Percentiles rank a stretch among this genome's conserved stretches.
phyloP scores from a whole-genome alignment of 2,888 invertebrate species.

The Pyralis farinalis region DNA sequence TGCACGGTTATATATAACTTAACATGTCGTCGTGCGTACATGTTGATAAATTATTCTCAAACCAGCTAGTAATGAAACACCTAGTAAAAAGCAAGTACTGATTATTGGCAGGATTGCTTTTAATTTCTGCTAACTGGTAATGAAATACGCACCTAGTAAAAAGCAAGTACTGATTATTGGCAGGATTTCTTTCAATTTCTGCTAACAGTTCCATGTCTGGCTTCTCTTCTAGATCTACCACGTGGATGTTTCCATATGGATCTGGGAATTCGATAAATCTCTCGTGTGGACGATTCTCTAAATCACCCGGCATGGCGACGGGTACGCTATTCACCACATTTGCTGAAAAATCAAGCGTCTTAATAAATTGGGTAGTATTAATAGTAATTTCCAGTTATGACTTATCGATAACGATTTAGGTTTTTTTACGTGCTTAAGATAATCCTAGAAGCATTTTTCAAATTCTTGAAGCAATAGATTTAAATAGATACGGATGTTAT shows the following conservation, averaged over 20 bases:
- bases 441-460: too few relatives aligned
- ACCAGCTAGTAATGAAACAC: too few relatives aligned
- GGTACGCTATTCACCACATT: neutral
- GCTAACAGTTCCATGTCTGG: conserved; percentile 33
- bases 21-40: too few relatives aligned
- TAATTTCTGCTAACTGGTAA: conserved; percentile 25
- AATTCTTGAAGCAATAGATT: too few relatives aligned
- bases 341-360: too few relatives aligned
- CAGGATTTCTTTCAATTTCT: conserved; percentile 37
- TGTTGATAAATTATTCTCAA: too few relatives aligned
- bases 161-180: conserved; percentile 36
- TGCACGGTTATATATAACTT: too few relatives aligned
- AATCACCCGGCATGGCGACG: neutral
- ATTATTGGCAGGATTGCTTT: conserved; percentile 41
- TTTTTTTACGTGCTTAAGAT: too few relatives aligned
- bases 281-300: neutral
- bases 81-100: conserved; percentile 33
- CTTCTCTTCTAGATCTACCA: conserved; percentile 39
- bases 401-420: too few relatives aligned
- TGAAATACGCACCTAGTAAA: conserved; percentile 27
- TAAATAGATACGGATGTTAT: too few relatives aligned
- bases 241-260: conserved; percentile 25
- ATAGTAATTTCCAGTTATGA: too few relatives aligned
- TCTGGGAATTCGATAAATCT: neutral
- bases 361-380: too few relatives aligned